A percentile compares a stretch with the other conserved stretches of the same genome.
Conservation (phyloP, 2,888 invertebrate species). For the Saturnia japonica region DNA sequence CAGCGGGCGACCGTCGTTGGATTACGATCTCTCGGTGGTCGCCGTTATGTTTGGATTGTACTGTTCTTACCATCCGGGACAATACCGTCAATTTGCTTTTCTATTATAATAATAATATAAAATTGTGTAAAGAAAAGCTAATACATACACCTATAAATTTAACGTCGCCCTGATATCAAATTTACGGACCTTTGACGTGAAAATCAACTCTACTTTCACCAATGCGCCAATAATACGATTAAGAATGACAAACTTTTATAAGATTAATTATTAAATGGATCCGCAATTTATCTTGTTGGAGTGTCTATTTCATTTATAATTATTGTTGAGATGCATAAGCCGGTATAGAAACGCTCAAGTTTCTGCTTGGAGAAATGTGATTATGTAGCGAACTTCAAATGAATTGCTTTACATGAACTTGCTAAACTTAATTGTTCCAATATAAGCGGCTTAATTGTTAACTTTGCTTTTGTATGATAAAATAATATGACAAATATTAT, state of each 20-base stretch:
- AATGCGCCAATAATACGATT: not conserved
- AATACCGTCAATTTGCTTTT: too few relatives aligned
- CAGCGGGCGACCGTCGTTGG: too few relatives aligned
- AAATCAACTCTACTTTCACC: not conserved
- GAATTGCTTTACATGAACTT: slow-evolving; percentile 72
- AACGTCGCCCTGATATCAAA: not conserved
- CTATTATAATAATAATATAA: too few relatives aligned
- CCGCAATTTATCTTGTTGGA: not conserved
- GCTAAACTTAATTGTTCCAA: slow-evolving; percentile 70
- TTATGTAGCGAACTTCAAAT: slow-evolving; percentile 72
- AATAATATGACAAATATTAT: slow-evolving; percentile 2
- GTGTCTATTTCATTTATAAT: slow-evolving; percentile 36
- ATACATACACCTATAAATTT: not conserved
- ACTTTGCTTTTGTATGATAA: slow-evolving; percentile 52
- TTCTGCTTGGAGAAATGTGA: slow-evolving; percentile 65
- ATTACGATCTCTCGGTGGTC: too few relatives aligned
- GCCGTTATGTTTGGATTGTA: too few relatives aligned
- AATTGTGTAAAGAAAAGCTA: too few relatives aligned
- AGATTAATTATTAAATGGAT: not conserved
- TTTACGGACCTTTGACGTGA: not conserved
- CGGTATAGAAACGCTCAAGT: slow-evolving; percentile 42
- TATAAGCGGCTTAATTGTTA: slow-evolving; percentile 63
- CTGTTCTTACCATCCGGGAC: too few relatives aligned
- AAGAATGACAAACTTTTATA: not conserved
- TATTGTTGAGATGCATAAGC: slow-evolving; percentile 36